Conservation (phyloP, 2,888 invertebrate species). For the Hirtodrosophila alboralis region DNA sequence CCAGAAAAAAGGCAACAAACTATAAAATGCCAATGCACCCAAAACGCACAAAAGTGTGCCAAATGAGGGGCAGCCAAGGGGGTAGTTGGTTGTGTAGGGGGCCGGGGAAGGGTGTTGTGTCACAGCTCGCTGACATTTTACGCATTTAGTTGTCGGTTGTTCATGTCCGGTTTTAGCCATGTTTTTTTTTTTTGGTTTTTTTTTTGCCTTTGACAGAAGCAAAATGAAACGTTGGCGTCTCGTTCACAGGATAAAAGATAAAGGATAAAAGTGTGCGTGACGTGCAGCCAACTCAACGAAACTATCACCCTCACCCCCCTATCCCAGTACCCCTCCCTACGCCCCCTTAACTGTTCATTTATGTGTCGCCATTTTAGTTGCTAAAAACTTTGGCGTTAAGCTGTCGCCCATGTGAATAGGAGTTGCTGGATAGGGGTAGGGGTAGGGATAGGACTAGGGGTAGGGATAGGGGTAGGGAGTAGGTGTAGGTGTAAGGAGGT, state of each 20-base stretch:
- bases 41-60: conserved; percentile 31
- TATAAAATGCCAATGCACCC: conserved; percentile 36
- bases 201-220: conserved; percentile 59
- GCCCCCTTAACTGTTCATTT: conserved; percentile 54
- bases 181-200: conserved; percentile 20
- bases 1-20: no score
- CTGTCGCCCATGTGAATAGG: conserved; percentile 43
- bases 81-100: background rate
- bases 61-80: conserved; percentile 13
- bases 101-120: conserved; percentile 27
- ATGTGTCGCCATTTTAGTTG: conserved; percentile 66
- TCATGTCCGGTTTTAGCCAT: conserved; percentile 24
- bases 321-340: background rate
- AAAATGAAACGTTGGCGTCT: conserved; percentile 57
- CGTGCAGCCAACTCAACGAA: conserved; percentile 58
- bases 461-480: background rate
- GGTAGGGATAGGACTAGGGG: no score
- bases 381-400: conserved; percentile 54
- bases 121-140: conserved; percentile 45
- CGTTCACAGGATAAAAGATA: conserved; percentile 48
- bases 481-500: background rate
- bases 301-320: background rate
- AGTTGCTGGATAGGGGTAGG: background rate
- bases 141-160: conserved; percentile 50
- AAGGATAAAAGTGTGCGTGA: conserved; percentile 72